phyloP scores from a whole-genome alignment of 2,113 vertebrate genomes.

The Cisticola juncidis region DNA sequence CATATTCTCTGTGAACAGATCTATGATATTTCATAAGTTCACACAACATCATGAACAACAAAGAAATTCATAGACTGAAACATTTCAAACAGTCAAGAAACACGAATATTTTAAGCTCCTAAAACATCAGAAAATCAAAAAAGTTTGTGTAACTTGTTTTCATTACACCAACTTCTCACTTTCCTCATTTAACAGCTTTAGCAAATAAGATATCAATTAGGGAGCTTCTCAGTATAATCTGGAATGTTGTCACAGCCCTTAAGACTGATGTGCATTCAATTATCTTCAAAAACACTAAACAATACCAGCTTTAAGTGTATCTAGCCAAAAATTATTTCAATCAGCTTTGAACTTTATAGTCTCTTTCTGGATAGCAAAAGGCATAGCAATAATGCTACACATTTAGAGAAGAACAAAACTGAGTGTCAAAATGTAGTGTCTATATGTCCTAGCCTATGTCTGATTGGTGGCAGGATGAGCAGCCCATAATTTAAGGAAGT shows the following conservation, averaged over 20 bases:
- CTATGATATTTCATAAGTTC: background rate
- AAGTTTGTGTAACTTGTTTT: background rate
- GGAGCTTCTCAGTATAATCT: background rate
- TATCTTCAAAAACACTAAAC: background rate
- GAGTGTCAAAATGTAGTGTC: background rate
- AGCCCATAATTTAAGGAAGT: background rate
- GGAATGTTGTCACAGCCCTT: background rate
- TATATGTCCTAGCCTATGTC: background rate
- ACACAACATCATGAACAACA: background rate
- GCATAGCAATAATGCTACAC: background rate
- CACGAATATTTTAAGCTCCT: background rate
- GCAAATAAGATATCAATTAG: background rate
- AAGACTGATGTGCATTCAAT: fast-evolving
- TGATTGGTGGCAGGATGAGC: background rate
- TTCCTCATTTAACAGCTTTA: background rate
- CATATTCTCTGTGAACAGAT: background rate
- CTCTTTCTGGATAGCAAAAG: background rate
- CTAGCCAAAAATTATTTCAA: background rate
- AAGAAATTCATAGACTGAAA: background rate
- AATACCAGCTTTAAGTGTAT: background rate
- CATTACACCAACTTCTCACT: background rate
- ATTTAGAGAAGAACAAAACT: background rate
- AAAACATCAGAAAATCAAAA: background rate
- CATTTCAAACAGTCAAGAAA: background rate
- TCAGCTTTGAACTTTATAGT: background rate